phyloP scores from a whole-genome alignment of 2,113 vertebrate species.

The Ammodytes dubius region DNA sequence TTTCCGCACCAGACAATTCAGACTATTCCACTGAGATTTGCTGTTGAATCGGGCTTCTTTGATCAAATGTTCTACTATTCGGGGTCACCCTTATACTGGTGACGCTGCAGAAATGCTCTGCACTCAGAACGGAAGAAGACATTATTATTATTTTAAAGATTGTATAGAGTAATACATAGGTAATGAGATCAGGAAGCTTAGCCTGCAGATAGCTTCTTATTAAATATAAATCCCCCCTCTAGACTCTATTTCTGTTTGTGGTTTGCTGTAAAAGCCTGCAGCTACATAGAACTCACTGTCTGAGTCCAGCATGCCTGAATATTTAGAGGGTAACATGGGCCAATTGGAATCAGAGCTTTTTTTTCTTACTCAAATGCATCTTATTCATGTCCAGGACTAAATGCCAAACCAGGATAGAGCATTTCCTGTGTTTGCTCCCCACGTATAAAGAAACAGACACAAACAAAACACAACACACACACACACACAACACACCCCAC shows the following conservation, averaged over 20 bases:
- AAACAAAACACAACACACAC: not conserved
- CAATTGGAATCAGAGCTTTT: conserved; percentile 51
- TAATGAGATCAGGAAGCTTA: conserved; percentile 67
- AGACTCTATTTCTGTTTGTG: conserved; percentile 58
- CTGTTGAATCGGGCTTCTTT: no score
- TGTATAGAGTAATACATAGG: conserved; percentile 17
- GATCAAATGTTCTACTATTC: no score
- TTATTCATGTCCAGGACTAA: conserved; percentile 46
- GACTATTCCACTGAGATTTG: no score
- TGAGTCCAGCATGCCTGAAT: conserved; percentile 50
- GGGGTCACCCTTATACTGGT: not conserved
- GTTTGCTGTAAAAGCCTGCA: conserved; percentile 51
- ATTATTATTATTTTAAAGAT: not conserved
- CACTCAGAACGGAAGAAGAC: conserved; percentile 9
- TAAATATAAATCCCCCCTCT: conserved; percentile 70
- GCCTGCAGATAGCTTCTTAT: conserved; percentile 65
- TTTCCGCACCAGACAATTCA: no score
- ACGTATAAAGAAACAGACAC: conserved; percentile 2
- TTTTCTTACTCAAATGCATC: conserved; percentile 43
- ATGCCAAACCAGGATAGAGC: conserved; percentile 47
- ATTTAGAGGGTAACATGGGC: conserved; percentile 49
- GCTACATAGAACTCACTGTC: conserved; percentile 44
- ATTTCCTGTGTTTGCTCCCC: conserved; percentile 60
- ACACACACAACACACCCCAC: not conserved
- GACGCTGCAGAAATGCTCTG: conserved; percentile 12